These are phyloP conservation scores for Drosophila lacertosa DNA, from an alignment of 1,140 invertebrate species.

Conservation along the genomic window DNA sequence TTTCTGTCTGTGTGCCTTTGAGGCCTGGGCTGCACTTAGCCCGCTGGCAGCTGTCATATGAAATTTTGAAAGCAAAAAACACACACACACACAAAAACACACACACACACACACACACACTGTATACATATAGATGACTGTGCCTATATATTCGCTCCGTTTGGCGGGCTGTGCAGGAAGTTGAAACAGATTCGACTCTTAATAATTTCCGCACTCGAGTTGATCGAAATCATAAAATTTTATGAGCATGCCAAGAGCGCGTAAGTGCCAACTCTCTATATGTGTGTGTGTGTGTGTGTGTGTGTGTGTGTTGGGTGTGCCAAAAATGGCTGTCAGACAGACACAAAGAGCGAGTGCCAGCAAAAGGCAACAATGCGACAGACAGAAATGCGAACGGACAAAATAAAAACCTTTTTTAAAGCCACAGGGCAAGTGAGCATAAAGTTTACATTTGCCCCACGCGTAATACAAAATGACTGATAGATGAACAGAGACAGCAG, in stretches of 20 bases:
- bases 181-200: conserved; percentile 82
- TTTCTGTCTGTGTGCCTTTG: conserved; percentile 12
- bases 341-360: conserved; percentile 31
- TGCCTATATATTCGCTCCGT: conserved; percentile 32
- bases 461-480: conserved; percentile 47
- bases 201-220: conserved; percentile 83
- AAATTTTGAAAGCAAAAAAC: conserved; percentile 49
- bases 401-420: conserved; percentile 64
- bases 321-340: conserved; percentile 77
- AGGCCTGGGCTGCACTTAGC: conserved; percentile 47
- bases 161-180: conserved; percentile 58
- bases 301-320: conserved; percentile 18
- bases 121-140: conserved; percentile 19
- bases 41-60: conserved; percentile 56
- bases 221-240: conserved; percentile 83
- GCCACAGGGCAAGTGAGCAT: conserved; percentile 61
- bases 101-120: not conserved
- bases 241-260: conserved; percentile 77
- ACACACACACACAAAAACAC: conserved; percentile 7
- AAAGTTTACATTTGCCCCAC: conserved; percentile 49
- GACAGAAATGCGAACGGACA: conserved; percentile 34
- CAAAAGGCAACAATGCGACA: conserved; percentile 46
- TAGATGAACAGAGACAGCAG: conserved; percentile 20
- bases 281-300: conserved; percentile 13
- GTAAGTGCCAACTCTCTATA: conserved; percentile 58